A percentile compares a stretch with the other conserved stretches of the same genome.
Conservation (phyloP, 2,888 invertebrate species). For the Rotaria magnacalcarata region DNA sequence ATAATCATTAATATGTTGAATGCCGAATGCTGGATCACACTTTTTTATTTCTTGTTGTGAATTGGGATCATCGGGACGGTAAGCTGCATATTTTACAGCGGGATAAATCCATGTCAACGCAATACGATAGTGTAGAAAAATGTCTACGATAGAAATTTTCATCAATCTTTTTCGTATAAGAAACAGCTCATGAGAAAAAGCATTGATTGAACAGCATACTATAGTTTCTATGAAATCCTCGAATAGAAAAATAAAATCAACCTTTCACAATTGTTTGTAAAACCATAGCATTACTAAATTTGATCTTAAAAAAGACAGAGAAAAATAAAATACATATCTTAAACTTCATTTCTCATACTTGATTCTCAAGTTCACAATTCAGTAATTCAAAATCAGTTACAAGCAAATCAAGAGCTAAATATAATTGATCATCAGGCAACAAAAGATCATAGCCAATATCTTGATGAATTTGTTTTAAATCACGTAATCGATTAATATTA, state of each 20-base stretch:
- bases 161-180: not conserved
- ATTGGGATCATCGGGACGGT: not conserved
- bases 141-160: not conserved
- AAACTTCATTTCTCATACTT: not conserved
- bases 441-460: not conserved
- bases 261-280: constrained; percentile 13
- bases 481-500: constrained; percentile 13
- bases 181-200: not conserved
- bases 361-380: not conserved
- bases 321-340: not conserved
- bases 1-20: not conserved
- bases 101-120: not conserved
- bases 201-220: not conserved
- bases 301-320: not conserved
- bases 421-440: not conserved
- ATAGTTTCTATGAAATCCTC: not conserved
- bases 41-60: not conserved
- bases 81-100: not conserved
- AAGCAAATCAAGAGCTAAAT: constrained; percentile 9
- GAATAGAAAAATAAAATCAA: not conserved
- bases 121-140: not conserved
- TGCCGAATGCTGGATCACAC: not conserved
- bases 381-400: not conserved
- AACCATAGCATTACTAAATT: constrained; percentile 2
- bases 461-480: not conserved